A percentile compares a stretch with the other conserved stretches of the same genome.
Evolutionary conservation across 2,888 invertebrate species (phyloP).

Genomic region (Oscheius sp.): DNA sequence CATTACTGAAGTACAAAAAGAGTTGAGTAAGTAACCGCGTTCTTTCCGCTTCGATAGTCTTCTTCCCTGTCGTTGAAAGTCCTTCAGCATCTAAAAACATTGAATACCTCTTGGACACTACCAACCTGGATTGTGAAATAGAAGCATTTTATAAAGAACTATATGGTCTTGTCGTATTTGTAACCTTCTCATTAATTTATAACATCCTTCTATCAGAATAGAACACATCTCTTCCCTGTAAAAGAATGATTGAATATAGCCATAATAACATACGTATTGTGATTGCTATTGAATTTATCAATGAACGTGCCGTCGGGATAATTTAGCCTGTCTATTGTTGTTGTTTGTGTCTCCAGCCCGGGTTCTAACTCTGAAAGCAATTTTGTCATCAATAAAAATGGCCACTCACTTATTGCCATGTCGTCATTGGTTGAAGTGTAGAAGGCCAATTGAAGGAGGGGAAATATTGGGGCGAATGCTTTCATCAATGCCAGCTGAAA

Average conservation of each 20-base stretch:
- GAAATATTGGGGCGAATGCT: conserved; percentile 53
- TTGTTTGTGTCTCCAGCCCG: conserved; percentile 37
- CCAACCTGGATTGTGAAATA: conserved; percentile 58
- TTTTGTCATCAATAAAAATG: background rate
- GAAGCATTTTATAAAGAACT: conserved; percentile 58
- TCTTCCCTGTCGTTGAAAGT: conserved; percentile 49
- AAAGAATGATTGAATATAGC: background rate
- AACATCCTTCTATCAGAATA: conserved; percentile 55
- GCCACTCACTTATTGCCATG: conserved; percentile 23
- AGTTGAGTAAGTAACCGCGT: conserved; percentile 45
- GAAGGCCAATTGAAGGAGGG: conserved; percentile 54
- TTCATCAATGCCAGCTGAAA: conserved; percentile 59
- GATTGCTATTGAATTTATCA: conserved; percentile 39
- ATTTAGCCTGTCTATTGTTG: conserved; percentile 45
- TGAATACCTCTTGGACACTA: too few species aligned
- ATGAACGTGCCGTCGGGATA: conserved; percentile 60
- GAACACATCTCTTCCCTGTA: conserved; percentile 54
- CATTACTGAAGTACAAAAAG: conserved; percentile 38
- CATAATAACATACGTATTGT: conserved; percentile 32
- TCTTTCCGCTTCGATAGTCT: conserved; percentile 47
- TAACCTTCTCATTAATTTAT: conserved; percentile 49
- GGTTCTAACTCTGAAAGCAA: conserved; percentile 44
- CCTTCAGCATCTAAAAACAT: conserved; percentile 57
- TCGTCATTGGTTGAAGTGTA: conserved; percentile 44
- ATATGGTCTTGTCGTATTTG: conserved; percentile 52